A percentile compares a stretch with the other conserved stretches of the same genome.
Conservation (phyloP, 2,797 vertebrate species). For the Ctenosaura bakeri region DNA sequence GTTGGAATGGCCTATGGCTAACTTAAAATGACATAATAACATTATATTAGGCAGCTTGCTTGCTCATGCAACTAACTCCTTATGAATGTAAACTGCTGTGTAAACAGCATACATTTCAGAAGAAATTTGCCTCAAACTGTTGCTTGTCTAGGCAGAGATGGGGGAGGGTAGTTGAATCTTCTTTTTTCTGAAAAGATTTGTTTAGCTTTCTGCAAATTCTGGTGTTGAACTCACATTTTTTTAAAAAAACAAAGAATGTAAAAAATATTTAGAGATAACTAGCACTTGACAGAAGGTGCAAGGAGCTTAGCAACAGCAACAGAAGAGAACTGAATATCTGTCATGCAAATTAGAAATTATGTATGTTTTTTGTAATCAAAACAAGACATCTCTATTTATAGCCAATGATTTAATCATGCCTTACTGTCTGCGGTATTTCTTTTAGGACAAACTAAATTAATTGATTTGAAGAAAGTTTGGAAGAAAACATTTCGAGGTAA, state of each 20-base stretch:
- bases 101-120: background rate
- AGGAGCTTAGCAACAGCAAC: background rate
- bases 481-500: slow-evolving; percentile 1
- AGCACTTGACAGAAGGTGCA: background rate
- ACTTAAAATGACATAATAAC: background rate
- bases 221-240: background rate
- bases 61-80: background rate
- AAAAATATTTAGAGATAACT: slow-evolving; percentile 40
- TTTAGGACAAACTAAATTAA: background rate
- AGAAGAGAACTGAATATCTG: background rate
- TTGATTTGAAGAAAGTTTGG: slow-evolving; percentile 20
- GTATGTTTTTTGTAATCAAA: slow-evolving; percentile 26
- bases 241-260: slow-evolving; percentile 5
- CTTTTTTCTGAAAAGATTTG: background rate
- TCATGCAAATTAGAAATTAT: slow-evolving; percentile 34
- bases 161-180: background rate
- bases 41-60: background rate
- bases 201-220: slow-evolving; percentile 28
- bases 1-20: background rate
- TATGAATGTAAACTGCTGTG: background rate
- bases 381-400: slow-evolving; percentile 36
- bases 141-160: background rate
- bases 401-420: slow-evolving; percentile 37
- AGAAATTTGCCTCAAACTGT: background rate
- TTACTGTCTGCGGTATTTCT: background rate